These are phyloP conservation scores for Scalopus aquaticus DNA, from an alignment of 2,113 vertebrate genomes.

Conservation along the genomic window DNA sequence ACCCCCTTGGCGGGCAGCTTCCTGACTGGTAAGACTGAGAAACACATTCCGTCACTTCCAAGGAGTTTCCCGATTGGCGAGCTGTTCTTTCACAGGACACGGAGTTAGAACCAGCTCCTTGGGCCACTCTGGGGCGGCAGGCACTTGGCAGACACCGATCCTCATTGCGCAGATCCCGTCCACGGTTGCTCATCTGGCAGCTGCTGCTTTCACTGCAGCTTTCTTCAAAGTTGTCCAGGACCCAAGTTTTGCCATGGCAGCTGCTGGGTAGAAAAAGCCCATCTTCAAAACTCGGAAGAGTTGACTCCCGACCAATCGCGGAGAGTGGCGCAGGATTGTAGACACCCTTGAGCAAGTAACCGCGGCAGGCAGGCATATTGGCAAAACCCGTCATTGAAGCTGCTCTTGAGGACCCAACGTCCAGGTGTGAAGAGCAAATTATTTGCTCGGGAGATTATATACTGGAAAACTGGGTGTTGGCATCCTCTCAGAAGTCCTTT, in stretches of 20 bases:
- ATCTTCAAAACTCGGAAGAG: conserved; percentile 7
- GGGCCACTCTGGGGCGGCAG: background rate
- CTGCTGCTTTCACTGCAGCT: background rate
- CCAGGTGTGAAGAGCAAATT: background rate
- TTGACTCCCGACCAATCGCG: background rate
- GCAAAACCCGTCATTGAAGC: background rate
- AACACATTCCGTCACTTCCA: background rate
- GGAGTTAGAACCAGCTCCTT: background rate
- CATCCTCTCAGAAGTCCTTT: conserved; percentile 22
- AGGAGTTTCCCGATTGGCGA: background rate
- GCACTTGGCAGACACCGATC: background rate
- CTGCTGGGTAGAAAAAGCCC: conserved; percentile 65
- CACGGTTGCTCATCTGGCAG: background rate
- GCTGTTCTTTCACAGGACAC: background rate
- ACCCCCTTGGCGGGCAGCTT: background rate
- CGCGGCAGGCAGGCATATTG: conserved; percentile 19
- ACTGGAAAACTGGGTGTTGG: conserved; percentile 62
- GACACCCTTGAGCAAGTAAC: background rate
- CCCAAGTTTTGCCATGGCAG: conserved; percentile 66
- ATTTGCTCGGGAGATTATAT: conserved; percentile 56
- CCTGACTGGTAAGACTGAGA: conserved; percentile 1
- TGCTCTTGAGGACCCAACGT: background rate
- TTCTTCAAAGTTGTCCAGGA: conserved; percentile 60
- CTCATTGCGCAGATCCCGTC: background rate
- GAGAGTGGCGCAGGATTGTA: conserved; percentile 13